Evolutionary conservation across 2,888 invertebrate genomes (phyloP).

Genomic region (Nebria salina): DNA sequence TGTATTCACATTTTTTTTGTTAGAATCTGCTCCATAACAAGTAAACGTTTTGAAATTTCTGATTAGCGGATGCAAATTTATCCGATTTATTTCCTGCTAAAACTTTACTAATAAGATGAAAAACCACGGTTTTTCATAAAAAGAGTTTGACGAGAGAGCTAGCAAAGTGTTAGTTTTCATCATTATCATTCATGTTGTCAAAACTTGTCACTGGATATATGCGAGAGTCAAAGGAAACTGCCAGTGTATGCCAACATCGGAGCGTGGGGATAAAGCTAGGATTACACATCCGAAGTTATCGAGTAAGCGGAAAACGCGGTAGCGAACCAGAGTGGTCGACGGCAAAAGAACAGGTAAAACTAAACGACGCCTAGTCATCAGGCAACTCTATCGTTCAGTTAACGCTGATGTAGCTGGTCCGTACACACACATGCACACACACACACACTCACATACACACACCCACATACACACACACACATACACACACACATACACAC

Average conservation of each 20-base stretch:
- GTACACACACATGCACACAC: slow-evolving; percentile 7
- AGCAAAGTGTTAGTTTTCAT: not conserved
- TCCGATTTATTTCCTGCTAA: not conserved
- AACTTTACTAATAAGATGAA: not conserved
- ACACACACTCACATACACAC: not conserved
- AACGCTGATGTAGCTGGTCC: slow-evolving; percentile 3
- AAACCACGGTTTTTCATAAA: not conserved
- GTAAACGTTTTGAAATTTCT: not conserved
- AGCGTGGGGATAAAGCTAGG: slow-evolving; percentile 7
- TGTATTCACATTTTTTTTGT: too few species aligned
- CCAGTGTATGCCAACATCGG: not conserved
- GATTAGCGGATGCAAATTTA: not conserved
- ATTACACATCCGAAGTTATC: slow-evolving; percentile 34
- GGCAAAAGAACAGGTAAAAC: slow-evolving; percentile 38
- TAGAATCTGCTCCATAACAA: too few species aligned
- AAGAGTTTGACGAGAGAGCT: not conserved
- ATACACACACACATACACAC: not conserved
- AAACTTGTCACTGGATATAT: slow-evolving; percentile 10
- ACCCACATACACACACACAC: not conserved
- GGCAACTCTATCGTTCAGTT: slow-evolving; percentile 19
- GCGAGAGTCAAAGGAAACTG: slow-evolving; percentile 6
- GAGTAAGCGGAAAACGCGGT: slow-evolving; percentile 29
- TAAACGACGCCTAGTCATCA: slow-evolving; percentile 16
- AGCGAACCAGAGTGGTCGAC: not conserved
- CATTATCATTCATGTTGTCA: slow-evolving; percentile 21